Percentiles rank a stretch among this genome's conserved stretches.
These are phyloP conservation scores for Porites lutea DNA, from an alignment of 64 coral and sea anemone genomes.

Conservation along the genomic window DNA sequence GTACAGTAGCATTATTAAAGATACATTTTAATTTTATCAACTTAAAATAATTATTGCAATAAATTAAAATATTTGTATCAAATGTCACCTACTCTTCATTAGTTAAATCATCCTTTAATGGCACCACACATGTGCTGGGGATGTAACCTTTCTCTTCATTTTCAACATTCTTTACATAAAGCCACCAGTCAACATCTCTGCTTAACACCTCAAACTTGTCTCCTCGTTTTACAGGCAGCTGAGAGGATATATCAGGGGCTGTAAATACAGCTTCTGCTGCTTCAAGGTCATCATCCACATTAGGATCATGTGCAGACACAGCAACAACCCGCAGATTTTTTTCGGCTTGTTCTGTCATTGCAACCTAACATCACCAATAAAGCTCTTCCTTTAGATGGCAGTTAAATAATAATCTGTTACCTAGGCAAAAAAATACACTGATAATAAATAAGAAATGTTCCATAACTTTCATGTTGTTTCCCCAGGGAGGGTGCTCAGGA, in stretches of 20 bases:
- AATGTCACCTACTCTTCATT: conserved; percentile 50
- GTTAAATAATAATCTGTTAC: too few species aligned
- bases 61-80: too few species aligned
- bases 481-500: too few species aligned
- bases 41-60: too few species aligned
- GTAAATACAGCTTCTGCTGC: conserved; percentile 22
- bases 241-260: conserved; percentile 46
- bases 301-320: conserved; percentile 37
- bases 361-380: not conserved
- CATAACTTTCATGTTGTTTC: too few species aligned
- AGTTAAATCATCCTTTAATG: conserved; percentile 54
- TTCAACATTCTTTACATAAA: conserved; percentile 34
- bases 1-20: too few species aligned
- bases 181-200: conserved; percentile 65
- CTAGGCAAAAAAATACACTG: too few species aligned
- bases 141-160: conserved; percentile 66
- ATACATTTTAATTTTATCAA: too few species aligned
- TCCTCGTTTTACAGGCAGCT: conserved; percentile 55
- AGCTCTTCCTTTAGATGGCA: not conserved
- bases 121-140: conserved; percentile 63
- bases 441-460: too few species aligned
- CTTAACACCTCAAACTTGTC: conserved; percentile 63
- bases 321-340: conserved; percentile 42
- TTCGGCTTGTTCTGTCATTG: not conserved
- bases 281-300: conserved; percentile 42